Percentiles rank a stretch among this genome's conserved stretches.
Conservation (phyloP, 2,113 vertebrate genomes). For the Cricetomys ansorgei region DNA sequence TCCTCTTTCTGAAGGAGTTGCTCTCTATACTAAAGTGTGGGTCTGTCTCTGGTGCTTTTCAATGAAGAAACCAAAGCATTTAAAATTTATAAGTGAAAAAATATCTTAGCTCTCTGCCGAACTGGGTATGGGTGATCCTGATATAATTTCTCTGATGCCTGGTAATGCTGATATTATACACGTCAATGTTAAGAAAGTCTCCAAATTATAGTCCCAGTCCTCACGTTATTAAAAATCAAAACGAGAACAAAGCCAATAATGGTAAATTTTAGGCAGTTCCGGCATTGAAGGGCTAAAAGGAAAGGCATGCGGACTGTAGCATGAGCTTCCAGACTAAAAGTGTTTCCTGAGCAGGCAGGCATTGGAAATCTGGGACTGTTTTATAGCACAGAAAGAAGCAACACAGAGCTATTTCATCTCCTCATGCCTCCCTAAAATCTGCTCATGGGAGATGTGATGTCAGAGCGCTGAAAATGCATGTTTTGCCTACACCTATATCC, state of each 20-base stretch:
- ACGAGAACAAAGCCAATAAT: background rate
- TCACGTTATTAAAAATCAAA: background rate
- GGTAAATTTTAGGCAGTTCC: too few species aligned
- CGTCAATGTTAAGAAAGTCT: background rate
- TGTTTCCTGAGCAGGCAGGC: background rate
- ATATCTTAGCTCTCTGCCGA: background rate
- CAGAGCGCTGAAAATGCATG: background rate
- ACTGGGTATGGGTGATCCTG: background rate
- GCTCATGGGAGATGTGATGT: background rate
- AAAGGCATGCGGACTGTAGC: background rate
- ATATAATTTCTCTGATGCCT: background rate
- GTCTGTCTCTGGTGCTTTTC: background rate
- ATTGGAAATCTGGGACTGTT: background rate
- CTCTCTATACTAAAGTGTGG: background rate
- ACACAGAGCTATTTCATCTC: background rate
- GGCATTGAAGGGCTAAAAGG: background rate
- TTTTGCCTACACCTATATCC: background rate
- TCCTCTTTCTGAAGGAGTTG: background rate
- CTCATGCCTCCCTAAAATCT: background rate
- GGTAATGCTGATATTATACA: background rate
- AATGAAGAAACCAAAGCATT: background rate
- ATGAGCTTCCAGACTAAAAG: background rate
- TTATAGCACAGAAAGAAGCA: background rate
- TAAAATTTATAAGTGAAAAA: background rate
- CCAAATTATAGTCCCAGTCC: background rate